phyloP scores from a whole-genome alignment of 2,113 vertebrate genomes.

The Talpa occidentalis region DNA sequence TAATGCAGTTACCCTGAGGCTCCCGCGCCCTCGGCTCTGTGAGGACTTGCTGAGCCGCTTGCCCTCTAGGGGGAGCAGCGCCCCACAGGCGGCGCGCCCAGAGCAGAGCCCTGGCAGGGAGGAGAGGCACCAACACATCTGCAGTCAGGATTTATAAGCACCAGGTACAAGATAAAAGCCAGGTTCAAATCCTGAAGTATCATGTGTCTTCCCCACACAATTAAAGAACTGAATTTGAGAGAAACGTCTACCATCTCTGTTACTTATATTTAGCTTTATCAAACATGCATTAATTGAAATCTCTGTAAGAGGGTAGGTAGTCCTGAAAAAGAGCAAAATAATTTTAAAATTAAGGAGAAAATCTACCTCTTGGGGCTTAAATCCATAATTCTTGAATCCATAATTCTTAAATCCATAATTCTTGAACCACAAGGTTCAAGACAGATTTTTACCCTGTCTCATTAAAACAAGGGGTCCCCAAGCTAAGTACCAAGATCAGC shows the following conservation, averaged over 20 bases:
- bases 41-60: neutral
- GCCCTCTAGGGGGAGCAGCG: slow-evolving; percentile 38
- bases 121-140: neutral
- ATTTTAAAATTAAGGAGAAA: neutral
- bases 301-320: neutral
- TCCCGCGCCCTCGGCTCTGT: neutral
- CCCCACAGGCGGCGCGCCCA: neutral
- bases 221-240: neutral
- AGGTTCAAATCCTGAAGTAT: neutral
- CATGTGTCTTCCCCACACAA: neutral
- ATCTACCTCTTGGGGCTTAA: neutral
- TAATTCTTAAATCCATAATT: neutral
- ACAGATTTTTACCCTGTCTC: neutral
- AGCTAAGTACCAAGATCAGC: neutral
- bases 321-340: neutral
- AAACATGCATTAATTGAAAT: slow-evolving; percentile 38
- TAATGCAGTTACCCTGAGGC: no score
- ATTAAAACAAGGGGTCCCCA: neutral
- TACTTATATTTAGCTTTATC: neutral
- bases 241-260: neutral
- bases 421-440: neutral
- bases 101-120: no score
- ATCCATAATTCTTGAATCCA: neutral
- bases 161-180: neutral
- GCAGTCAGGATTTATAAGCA: neutral